phyloP scores from a whole-genome alignment of 2,888 invertebrate species.

The Caenorhabditis angaria region DNA sequence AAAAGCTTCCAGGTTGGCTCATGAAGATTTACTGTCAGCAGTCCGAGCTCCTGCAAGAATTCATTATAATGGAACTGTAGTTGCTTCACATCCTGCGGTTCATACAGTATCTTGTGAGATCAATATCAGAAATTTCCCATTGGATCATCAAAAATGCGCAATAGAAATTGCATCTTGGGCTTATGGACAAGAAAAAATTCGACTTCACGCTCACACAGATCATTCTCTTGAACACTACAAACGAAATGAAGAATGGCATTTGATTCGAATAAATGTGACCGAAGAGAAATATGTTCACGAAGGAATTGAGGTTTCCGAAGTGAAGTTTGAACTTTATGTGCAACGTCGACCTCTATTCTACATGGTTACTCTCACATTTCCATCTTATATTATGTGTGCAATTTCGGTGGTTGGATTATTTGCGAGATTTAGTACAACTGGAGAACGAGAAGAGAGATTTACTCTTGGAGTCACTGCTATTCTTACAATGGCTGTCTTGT shows the following conservation, averaged over 20 bases:
- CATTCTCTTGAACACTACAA: constrained; percentile 67
- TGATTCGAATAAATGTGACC: constrained; percentile 59
- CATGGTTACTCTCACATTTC: constrained; percentile 70
- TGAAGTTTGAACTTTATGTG: constrained; percentile 65
- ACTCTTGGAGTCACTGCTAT: constrained; percentile 69
- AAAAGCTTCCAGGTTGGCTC: constrained; percentile 65
- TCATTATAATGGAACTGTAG: constrained; percentile 64
- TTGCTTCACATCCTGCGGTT: constrained; percentile 65
- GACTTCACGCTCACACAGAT: constrained; percentile 62
- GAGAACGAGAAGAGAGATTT: constrained; percentile 67
- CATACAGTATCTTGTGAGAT: constrained; percentile 69
- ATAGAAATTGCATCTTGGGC: constrained; percentile 71
- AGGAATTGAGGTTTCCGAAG: constrained; percentile 66
- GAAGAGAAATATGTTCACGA: constrained; percentile 67
- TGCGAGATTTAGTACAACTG: constrained; percentile 66
- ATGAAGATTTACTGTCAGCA: constrained; percentile 66
- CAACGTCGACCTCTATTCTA: constrained; percentile 69
- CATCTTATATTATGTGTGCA: constrained; percentile 67
- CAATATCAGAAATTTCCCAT: constrained; percentile 61
- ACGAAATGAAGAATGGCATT: constrained; percentile 65
- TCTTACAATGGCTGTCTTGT: constrained; percentile 70
- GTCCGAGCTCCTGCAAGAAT: constrained; percentile 63
- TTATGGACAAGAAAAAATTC: constrained; percentile 66
- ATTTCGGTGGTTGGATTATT: constrained; percentile 68
- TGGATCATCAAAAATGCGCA: constrained; percentile 65